Conservation (phyloP, 2,888 invertebrate genomes). For the Carabus problematicus region DNA sequence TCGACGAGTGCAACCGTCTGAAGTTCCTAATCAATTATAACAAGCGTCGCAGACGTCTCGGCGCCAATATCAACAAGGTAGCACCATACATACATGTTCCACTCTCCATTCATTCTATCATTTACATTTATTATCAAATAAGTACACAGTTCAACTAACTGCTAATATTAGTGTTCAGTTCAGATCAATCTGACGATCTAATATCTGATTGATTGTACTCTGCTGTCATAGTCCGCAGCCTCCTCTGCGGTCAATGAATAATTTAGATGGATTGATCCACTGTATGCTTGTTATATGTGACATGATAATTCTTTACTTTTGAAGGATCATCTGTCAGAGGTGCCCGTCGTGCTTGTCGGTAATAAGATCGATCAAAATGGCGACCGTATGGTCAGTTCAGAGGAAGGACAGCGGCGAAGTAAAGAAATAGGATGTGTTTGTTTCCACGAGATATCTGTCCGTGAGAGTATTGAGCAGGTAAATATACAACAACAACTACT, state of each 20-base stretch:
- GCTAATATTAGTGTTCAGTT: too few species aligned
- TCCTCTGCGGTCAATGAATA: too few species aligned
- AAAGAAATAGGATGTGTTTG: constrained; percentile 82
- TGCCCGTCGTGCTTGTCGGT: constrained; percentile 81
- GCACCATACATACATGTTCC: constrained; percentile 44
- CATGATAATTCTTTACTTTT: constrained; percentile 41
- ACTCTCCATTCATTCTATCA: background rate
- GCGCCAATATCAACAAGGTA: constrained; percentile 67
- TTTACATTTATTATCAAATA: too few species aligned
- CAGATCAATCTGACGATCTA: too few species aligned
- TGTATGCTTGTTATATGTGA: too few species aligned
- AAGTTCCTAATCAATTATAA: constrained; percentile 85
- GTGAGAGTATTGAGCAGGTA: constrained; percentile 84
- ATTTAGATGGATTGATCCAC: too few species aligned
- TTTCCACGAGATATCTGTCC: constrained; percentile 85
- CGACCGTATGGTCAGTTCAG: constrained; percentile 81
- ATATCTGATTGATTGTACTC: too few species aligned
- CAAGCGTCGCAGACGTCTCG: constrained; percentile 72
- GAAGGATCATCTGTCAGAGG: constrained; percentile 70
- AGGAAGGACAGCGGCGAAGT: constrained; percentile 77
- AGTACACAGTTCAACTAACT: too few species aligned
- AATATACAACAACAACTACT: background rate
- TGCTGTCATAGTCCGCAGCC: too few species aligned
- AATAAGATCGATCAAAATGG: constrained; percentile 81
- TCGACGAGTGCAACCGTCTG: constrained; percentile 83